Percentiles rank a stretch among this genome's conserved stretches.
These are phyloP conservation scores for Oxyteleia sp. DNA, from an alignment of 2,888 invertebrate species.

Conservation along the genomic window DNA sequence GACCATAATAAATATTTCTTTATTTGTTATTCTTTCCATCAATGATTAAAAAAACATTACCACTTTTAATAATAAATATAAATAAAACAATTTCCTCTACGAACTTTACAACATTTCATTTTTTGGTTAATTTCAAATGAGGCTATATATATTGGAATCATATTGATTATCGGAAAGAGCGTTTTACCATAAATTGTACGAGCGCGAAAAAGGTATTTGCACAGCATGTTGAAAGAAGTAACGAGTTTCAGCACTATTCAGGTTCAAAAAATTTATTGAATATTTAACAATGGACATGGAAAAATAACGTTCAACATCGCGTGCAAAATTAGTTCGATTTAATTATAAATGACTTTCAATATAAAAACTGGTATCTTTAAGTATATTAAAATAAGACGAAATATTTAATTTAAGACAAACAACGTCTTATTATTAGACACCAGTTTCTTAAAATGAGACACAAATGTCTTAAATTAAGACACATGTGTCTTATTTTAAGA, in stretches of 20 bases:
- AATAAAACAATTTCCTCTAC: neutral
- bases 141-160: slow-evolving; percentile 29
- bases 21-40: too few species aligned
- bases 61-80: neutral
- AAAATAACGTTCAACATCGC: slow-evolving; percentile 3
- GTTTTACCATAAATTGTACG: slow-evolving; percentile 33
- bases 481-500: too few species aligned
- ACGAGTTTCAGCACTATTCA: slow-evolving; percentile 21
- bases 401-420: too few species aligned
- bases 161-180: slow-evolving; percentile 40
- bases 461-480: too few species aligned
- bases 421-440: too few species aligned
- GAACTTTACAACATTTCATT: neutral
- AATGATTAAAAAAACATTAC: neutral
- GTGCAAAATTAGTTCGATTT: slow-evolving; percentile 1
- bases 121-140: slow-evolving; percentile 31
- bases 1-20: too few species aligned
- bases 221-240: slow-evolving; percentile 36
- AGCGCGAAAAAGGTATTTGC: slow-evolving; percentile 32
- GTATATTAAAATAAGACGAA: too few species aligned
- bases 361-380: too few species aligned
- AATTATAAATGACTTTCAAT: slow-evolving; percentile 8
- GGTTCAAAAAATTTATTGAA: slow-evolving; percentile 21
- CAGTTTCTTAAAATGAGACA: too few species aligned
- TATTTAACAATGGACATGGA: slow-evolving; percentile 16